Conservation (phyloP, 2,888 invertebrate species). For the Timema cristinae region DNA sequence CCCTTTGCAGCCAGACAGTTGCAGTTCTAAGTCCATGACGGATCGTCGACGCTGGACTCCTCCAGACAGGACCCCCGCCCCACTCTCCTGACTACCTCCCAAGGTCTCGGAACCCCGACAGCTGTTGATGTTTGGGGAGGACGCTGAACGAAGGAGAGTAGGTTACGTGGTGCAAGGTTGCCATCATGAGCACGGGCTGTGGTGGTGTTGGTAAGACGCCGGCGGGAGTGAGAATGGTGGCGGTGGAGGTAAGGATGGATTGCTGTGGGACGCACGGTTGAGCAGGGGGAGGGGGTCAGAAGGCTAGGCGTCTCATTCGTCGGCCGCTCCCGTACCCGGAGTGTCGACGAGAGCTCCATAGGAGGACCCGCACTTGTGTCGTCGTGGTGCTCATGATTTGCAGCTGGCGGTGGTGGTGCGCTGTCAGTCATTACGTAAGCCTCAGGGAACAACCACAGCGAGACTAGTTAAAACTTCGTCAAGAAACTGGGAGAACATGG, state of each 20-base stretch:
- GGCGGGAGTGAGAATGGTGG: conserved; percentile 32
- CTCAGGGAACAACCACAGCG: too few species aligned
- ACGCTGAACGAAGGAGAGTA: too few species aligned
- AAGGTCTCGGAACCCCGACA: too few species aligned
- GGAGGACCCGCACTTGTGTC: conserved; percentile 10
- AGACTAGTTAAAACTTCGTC: too few species aligned
- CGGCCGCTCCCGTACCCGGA: conserved; percentile 65
- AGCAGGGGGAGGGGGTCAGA: conserved; percentile 61
- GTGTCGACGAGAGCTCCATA: conserved; percentile 51
- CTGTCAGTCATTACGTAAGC: conserved; percentile 22
- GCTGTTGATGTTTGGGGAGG: too few species aligned
- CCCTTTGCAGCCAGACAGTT: too few species aligned
- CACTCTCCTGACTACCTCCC: too few species aligned
- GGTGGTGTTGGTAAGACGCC: conserved; percentile 40
- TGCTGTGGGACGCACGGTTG: conserved; percentile 42
- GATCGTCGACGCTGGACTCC: too few species aligned
- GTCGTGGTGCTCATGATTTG: conserved; percentile 20
- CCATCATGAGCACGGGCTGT: conserved; percentile 75
- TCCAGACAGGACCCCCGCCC: too few species aligned
- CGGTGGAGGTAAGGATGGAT: conserved; percentile 33
- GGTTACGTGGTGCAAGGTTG: conserved; percentile 81
- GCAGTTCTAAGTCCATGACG: too few species aligned
- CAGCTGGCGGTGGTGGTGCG: not conserved
- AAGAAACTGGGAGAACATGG: too few species aligned
- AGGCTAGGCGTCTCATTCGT: conserved; percentile 70